Evolutionary conservation across 2,888 invertebrate species (phyloP).

Genomic region (Chaitophorus viminalis): DNA sequence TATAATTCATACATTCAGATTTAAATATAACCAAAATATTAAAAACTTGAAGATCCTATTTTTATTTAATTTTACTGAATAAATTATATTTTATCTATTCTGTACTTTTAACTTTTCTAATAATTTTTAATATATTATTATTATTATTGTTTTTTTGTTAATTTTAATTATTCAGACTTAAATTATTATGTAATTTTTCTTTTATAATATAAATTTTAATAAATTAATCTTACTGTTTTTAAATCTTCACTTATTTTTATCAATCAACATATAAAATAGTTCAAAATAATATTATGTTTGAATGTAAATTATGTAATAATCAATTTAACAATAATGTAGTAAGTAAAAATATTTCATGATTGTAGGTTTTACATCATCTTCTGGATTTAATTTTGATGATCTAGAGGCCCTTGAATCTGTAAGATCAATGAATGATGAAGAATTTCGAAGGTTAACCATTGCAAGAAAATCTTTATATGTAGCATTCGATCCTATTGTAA

Average conservation of each 20-base stretch:
- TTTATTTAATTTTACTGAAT: neutral
- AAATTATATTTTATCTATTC: neutral
- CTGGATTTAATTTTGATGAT: conserved; percentile 52
- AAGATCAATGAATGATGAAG: conserved; percentile 54
- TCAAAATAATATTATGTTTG: neutral
- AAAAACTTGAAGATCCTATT: neutral
- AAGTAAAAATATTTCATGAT: neutral
- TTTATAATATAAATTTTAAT: neutral
- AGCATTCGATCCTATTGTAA: conserved; percentile 54
- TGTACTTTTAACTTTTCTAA: neutral
- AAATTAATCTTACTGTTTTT: neutral
- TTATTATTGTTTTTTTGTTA: neutral
- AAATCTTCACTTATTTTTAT: neutral
- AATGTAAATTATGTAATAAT: neutral
- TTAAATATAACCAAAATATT: neutral
- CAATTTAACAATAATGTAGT: neutral
- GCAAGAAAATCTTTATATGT: conserved; percentile 56
- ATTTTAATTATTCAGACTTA: no score
- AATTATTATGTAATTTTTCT: no score
- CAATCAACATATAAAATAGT: neutral
- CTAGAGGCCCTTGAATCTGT: conserved; percentile 57
- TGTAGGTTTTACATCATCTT: conserved; percentile 40
- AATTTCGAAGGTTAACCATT: conserved; percentile 56
- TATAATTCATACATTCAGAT: neutral
- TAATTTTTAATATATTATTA: neutral